phyloP scores from a whole-genome alignment of 2,797 vertebrate genomes.

The Gambusia yucatana region DNA sequence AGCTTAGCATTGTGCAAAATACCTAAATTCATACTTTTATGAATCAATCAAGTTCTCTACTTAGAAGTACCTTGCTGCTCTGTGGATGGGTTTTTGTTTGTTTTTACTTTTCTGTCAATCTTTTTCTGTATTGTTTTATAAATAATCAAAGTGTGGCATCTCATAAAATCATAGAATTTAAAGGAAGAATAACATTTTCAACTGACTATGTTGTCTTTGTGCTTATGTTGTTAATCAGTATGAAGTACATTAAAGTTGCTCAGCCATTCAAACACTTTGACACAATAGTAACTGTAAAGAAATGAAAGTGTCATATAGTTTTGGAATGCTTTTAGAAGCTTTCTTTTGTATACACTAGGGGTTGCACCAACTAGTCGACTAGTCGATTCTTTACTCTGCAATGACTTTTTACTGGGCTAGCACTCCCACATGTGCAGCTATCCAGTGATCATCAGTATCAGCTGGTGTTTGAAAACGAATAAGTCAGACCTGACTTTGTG shows the following conservation, averaged over 20 bases:
- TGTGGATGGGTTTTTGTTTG: background rate
- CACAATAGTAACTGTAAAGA: background rate
- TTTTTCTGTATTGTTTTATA: background rate
- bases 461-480: too few species aligned
- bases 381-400: too few species aligned
- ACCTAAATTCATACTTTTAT: background rate
- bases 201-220: background rate
- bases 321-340: background rate
- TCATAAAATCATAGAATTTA: background rate
- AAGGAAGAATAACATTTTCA: background rate
- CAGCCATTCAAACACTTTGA: background rate
- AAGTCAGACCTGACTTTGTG: too few species aligned
- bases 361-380: too few species aligned
- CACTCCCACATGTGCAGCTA: too few species aligned
- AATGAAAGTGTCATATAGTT: background rate
- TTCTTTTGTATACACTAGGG: background rate
- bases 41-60: background rate
- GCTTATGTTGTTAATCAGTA: slow-evolving; percentile 7
- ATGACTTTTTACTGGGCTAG: too few species aligned
- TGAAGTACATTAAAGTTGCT: background rate
- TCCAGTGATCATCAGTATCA: too few species aligned
- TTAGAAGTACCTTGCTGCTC: background rate
- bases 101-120: background rate
- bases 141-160: background rate
- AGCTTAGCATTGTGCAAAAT: background rate